A percentile compares a stretch with the other conserved stretches of the same genome.
These are phyloP conservation scores for Arenaria interpres DNA, from an alignment of 2,113 vertebrate genomes.

Conservation along the genomic window DNA sequence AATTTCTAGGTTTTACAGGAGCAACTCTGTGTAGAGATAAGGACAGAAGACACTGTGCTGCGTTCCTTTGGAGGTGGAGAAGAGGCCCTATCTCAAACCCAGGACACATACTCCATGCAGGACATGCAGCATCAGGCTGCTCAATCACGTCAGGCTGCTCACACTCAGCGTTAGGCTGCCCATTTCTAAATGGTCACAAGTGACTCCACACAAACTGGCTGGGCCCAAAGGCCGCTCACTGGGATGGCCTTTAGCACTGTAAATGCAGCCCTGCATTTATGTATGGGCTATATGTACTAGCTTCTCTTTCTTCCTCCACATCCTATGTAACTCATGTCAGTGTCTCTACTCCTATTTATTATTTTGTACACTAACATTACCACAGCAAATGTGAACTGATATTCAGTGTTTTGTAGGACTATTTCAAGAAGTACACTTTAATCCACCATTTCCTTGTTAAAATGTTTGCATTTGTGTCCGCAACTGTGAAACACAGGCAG, in stretches of 20 bases:
- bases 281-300: fast-evolving
- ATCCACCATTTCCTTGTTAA: neutral
- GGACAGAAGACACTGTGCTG: neutral
- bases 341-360: no score
- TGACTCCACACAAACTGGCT: neutral
- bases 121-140: fast-evolving
- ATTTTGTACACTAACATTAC: neutral
- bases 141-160: no score
- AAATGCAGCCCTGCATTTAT: neutral
- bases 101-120: neutral
- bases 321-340: neutral
- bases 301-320: neutral
- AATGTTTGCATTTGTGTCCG: neutral
- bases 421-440: neutral
- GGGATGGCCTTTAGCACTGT: neutral
- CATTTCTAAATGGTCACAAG: neutral
- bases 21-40: neutral
- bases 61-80: neutral
- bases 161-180: fast-evolving
- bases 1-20: neutral
- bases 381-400: neutral
- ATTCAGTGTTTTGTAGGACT: neutral
- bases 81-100: neutral
- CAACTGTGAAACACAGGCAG: neutral
- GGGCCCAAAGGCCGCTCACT: neutral